Evolutionary conservation across 2,888 invertebrate genomes (phyloP), one percentile per base, ranked within the genome.

Genomic region (Diachrysia chrysitis): DNA sequence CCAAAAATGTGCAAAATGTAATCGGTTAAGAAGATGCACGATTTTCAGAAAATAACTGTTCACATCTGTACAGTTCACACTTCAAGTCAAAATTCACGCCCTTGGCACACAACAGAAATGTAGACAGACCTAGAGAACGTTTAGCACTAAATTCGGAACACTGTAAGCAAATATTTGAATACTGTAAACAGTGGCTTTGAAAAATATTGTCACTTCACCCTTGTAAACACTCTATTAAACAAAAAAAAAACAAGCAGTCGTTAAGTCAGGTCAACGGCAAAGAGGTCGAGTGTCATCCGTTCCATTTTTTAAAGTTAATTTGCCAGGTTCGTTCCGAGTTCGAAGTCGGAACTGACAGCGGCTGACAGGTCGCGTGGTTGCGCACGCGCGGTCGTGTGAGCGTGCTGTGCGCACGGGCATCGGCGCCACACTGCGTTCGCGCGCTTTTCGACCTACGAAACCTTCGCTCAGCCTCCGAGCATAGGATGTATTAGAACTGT

Each of bases 381-480:
- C 87, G 87, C 89, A 87, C 89, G 90, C 91, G 89, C 88, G 87
- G 86, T 89, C 89, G 89, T 91, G 86, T 90, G 89, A 91, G 91
- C 95, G 94, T 95, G 95, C 93, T 88, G 71, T 90, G 94, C 94
- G 94, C 94, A 85, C 95, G 93, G 87, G 90, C 90, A 89, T 90
- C 94, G 90, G 92, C 93, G 91, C 93, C 88, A 90, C 91, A 95
- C 95, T 95, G 95, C 92, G 92, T 95, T 94, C 94, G 94, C 95
- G 95, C 94, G 94, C 95, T 94, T 94, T 95, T 94, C 91, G 87
- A 90, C 90, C 91, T 89, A 89, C 85, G 87, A 91, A 92, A 92
- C 94, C 93, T 92, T 90, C 92, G 86, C 88, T 87, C 88, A 92
- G 91, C 92, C 92, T 93, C 90, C 57, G 63, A 82, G 87, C 85